Evolutionary conservation across 2,797 vertebrate species (phyloP), one percentile per base, ranked within the genome.

Genomic region (Gymnocypris eckloni): DNA sequence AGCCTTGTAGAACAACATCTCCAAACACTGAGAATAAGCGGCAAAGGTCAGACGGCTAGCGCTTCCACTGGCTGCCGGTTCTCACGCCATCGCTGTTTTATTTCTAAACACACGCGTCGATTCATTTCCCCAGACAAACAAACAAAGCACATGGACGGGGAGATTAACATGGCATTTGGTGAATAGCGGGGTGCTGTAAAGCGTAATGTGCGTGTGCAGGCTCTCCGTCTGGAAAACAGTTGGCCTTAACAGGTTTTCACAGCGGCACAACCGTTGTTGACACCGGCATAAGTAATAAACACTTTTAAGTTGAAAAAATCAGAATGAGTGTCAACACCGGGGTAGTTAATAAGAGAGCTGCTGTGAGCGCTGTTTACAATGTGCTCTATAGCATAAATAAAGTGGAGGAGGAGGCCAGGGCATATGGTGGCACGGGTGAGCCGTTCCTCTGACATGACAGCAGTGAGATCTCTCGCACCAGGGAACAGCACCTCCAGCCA

Each of bases 271-370:
- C 90, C 89, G 83, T 90, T 89, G 88, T 92, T 92, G 91, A 95
- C 92, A 92, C 90, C 84, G 85, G 91, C 41, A 90, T 87, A 90
- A 94, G 95, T 94, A 96, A 96, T 96, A 96, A 96, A 96, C 95
- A 96, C 95, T 95, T 96, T 96, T 95, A 94, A 92, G 93, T 89
- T 92, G 92, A 94, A 95, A 95, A 95, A 95, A 92, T 95, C 94
- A 92, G 95, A 96, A 94, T 88, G 92, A 93, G 93, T 95, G 94
- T 95, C 93, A 94, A 94, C 93, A 93, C 90, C 28, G 88, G 92
- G 89, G 93, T 95, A 95, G 95, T 95, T 96, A 96, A 96, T 96
- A 94, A 94, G 93, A 90, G 90, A 90, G 95, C 92, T 94, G 94
- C 95, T 94, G 95, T 87, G 95, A 93, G 92, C 84, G 86, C 85